phyloP scores from a whole-genome alignment of 2,113 vertebrate genomes.

The Chloroceryle aenea region DNA sequence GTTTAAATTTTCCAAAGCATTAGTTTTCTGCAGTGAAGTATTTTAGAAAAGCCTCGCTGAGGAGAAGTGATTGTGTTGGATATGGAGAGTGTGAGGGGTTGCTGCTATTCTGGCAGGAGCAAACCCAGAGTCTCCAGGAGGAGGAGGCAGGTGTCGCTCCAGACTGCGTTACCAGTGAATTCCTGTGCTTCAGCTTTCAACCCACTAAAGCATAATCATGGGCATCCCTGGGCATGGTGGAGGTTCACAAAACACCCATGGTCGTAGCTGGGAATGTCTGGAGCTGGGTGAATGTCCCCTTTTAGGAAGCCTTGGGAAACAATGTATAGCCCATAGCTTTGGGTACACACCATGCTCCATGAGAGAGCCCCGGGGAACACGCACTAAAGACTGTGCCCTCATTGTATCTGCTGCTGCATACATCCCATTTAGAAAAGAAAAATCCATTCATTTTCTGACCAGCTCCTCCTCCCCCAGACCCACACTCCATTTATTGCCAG shows the following conservation, averaged over 20 bases:
- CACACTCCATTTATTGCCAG: background rate
- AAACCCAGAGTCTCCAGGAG: background rate
- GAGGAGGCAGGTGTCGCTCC: background rate
- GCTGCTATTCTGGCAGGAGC: background rate
- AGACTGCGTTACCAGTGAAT: background rate
- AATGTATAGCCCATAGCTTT: slow-evolving; percentile 7
- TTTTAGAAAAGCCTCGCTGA: background rate
- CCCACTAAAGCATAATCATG: fast-evolving
- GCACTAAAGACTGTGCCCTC: background rate
- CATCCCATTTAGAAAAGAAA: slow-evolving; percentile 27
- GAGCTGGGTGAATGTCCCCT: slow-evolving; percentile 32
- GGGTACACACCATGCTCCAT: background rate
- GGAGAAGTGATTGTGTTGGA: background rate
- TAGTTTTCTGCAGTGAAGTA: background rate
- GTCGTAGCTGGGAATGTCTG: background rate
- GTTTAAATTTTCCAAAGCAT: background rate
- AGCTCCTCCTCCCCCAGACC: background rate
- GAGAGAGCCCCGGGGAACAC: background rate
- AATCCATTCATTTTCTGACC: slow-evolving; percentile 21
- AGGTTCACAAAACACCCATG: background rate
- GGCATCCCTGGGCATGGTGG: background rate
- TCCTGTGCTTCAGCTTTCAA: background rate
- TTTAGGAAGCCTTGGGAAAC: slow-evolving; percentile 31
- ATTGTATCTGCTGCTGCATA: slow-evolving; percentile 27
- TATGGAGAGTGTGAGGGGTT: background rate